Evolutionary conservation across 1,140 invertebrate genomes (phyloP), one percentile per base, ranked within the genome.

Genomic region (Littorina saxatilis): DNA sequence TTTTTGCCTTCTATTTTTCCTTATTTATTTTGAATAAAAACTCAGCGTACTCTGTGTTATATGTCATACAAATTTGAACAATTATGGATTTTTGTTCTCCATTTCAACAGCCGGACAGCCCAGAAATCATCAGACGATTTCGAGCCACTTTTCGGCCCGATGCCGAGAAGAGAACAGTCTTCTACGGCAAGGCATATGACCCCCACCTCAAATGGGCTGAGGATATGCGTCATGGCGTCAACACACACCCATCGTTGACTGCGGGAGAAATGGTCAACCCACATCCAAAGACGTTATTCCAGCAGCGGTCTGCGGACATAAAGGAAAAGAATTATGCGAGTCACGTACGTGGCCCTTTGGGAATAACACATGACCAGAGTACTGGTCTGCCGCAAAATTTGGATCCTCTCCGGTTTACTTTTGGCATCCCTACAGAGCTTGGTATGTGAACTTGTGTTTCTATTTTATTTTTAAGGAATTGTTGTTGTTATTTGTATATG

Each of bases 181-280:
- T 92, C 66, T 92, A 92, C 85, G 91, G 91, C 27, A 91, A 85
- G 84, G 90, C 91, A 20, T 81, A 85, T 76, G 92, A 93, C 47
- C 91, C 92, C 37, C 89, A 92, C 40, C 81, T 77, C 50, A 82
- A 90, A 79, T 90, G 88, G 89, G 91, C 91, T 63, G 87, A 82
- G 32, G 85, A 90, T 29, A 92, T 92, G 89, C 86, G 85, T 2
- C 92, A 93, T 87, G 92, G 92, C 2, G 81, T 91, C 11, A 88
- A 80, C 29, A 90, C 88, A 27, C 88, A 88, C 23, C 86, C 88
- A 2, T 87, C 85, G 13, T 79, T 83, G 47, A 88, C 81, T 32
- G 85, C 90, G 29, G 87, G 84, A 73, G 88, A 91, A 68, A 72
- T 91, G n/a, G 86, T 90, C 7, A 91, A 91, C 61, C 92, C 92